Conservation (phyloP, 1,140 invertebrate species). For the Trissolcus basalis region DNA sequence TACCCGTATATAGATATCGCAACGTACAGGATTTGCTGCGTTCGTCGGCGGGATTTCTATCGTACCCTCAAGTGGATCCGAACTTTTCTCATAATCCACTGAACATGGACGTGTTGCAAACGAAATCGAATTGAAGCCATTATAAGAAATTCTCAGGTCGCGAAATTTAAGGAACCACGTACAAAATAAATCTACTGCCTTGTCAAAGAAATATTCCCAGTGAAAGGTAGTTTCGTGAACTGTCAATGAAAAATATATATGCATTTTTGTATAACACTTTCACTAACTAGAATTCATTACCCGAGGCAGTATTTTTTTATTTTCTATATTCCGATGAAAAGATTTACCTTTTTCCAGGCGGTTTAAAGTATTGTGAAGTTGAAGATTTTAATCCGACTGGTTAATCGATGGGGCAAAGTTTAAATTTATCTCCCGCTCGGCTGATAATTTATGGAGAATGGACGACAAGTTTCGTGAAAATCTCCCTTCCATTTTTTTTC, state of each 20-base stretch:
- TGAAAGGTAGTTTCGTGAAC: too few relatives aligned
- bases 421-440: slow-evolving; percentile 6
- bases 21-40: slow-evolving; percentile 33
- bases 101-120: slow-evolving; percentile 30
- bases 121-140: slow-evolving; percentile 30
- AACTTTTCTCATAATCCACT: slow-evolving; percentile 56
- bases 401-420: slow-evolving; percentile 11
- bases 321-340: background rate
- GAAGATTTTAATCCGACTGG: slow-evolving; percentile 9
- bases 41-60: slow-evolving; percentile 33
- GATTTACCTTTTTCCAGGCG: background rate
- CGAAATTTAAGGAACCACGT: too few relatives aligned
- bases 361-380: slow-evolving; percentile 6
- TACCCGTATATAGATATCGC: slow-evolving; percentile 23
- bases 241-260: too few relatives aligned
- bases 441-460: slow-evolving; percentile 3
- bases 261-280: too few relatives aligned
- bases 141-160: slow-evolving; percentile 3
- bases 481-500: background rate
- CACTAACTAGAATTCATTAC: too few relatives aligned
- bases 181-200: background rate
- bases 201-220: background rate
- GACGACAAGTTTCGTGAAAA: background rate
- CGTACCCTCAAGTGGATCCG: slow-evolving; percentile 21
- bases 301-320: background rate